Percentiles rank a stretch among this genome's conserved stretches.
Conservation (phyloP, 92 coral and sea anemone genomes). For the Paramuricea clavata region DNA sequence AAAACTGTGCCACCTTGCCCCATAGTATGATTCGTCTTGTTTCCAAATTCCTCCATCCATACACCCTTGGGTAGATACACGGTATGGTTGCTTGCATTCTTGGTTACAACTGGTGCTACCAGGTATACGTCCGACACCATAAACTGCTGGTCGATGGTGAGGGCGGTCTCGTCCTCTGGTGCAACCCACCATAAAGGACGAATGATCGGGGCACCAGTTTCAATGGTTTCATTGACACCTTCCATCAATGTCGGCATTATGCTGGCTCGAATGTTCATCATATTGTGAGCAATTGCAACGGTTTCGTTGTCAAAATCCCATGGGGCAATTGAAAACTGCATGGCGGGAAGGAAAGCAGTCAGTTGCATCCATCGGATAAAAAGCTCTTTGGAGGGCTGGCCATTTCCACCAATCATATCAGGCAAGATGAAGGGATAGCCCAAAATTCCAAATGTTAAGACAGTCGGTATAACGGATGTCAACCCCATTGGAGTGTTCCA, state of each 20-base stretch:
- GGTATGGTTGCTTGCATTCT: constrained; percentile 40
- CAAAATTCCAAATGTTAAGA: constrained; percentile 79
- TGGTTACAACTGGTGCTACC: constrained; percentile 78
- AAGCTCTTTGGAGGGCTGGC: constrained; percentile 68
- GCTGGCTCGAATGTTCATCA: constrained; percentile 63
- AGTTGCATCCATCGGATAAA: constrained; percentile 86
- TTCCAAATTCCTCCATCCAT: constrained; percentile 83
- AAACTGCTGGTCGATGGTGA: constrained; percentile 72
- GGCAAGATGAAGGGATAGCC: constrained; percentile 92
- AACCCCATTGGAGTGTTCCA: constrained; percentile 81
- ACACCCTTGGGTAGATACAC: constrained; percentile 81
- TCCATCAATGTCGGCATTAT: constrained; percentile 66
- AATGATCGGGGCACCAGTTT: constrained; percentile 77
- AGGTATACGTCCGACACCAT: constrained; percentile 74
- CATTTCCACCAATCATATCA: constrained; percentile 86
- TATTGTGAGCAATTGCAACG: constrained; percentile 66
- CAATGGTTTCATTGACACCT: constrained; percentile 63
- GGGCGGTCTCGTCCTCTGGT: constrained; percentile 75
- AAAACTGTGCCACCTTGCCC: constrained; percentile 68
- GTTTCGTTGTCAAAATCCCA: constrained; percentile 89
- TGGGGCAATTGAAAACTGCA: constrained; percentile 84
- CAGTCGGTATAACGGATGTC: constrained; percentile 83
- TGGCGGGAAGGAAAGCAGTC: constrained; percentile 77
- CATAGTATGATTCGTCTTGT: constrained; percentile 48
- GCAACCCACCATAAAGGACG: constrained; percentile 93